Percentiles rank a stretch among this genome's conserved stretches.
phyloP scores from a whole-genome alignment of 2,888 invertebrate genomes.

The Patella pellucida region DNA sequence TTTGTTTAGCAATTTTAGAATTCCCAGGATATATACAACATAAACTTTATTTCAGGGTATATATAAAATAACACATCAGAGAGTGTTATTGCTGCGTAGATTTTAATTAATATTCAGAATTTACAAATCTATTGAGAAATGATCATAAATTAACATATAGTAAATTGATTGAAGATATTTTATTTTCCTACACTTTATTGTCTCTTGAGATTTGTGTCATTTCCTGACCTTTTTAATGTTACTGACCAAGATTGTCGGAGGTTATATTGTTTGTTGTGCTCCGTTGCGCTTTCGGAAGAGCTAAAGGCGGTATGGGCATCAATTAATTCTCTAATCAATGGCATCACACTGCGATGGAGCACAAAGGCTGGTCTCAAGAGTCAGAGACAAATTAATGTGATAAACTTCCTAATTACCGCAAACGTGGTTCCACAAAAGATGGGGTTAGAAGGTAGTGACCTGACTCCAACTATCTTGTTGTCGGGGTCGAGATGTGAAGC shows the following conservation, averaged over 20 bases:
- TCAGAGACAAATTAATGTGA: constrained; percentile 27
- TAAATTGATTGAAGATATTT: too few species aligned
- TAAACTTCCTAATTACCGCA: constrained; percentile 27
- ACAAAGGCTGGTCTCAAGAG: constrained; percentile 21
- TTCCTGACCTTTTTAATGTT: neutral
- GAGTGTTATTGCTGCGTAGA: too few species aligned
- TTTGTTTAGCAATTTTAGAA: too few species aligned
- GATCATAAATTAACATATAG: too few species aligned
- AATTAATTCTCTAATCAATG: constrained; percentile 9
- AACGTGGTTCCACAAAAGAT: constrained; percentile 10
- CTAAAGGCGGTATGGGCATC: neutral
- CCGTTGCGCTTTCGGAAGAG: constrained; percentile 9
- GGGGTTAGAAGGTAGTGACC: constrained; percentile 12
- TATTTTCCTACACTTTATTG: neutral
- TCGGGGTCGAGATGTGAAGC: neutral
- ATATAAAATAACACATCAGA: too few species aligned
- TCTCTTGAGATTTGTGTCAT: constrained; percentile 1
- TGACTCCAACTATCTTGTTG: neutral
- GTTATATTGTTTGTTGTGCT: constrained; percentile 6
- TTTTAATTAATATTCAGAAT: too few species aligned
- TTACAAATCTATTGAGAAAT: too few species aligned
- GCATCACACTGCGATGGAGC: constrained; percentile 1
- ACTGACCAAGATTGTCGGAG: neutral
- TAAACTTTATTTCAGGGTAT: too few species aligned
- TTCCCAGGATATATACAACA: too few species aligned